A percentile compares a stretch with the other conserved stretches of the same genome.
These are phyloP conservation scores for Apogon hyalosoma DNA, from an alignment of 2,797 vertebrate species.

Conservation along the genomic window DNA sequence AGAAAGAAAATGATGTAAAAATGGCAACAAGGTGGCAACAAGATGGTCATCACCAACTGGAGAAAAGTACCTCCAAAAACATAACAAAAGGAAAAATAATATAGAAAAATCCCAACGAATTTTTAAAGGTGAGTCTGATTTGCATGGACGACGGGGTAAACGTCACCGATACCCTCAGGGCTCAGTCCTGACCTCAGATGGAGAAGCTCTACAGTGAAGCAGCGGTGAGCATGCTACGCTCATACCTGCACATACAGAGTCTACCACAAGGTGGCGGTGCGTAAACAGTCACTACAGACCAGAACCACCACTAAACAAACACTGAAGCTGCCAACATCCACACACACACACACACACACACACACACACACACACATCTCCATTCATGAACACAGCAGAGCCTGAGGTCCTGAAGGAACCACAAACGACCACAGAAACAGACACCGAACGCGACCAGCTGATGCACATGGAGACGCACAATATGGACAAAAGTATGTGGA, in stretches of 20 bases:
- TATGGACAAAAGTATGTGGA: too few relatives aligned
- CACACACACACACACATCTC: conserved; percentile 18
- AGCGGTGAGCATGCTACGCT: background rate
- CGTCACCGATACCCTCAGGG: background rate
- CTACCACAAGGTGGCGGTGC: conserved; percentile 72
- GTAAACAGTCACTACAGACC: conserved; percentile 25
- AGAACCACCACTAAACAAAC: conserved; percentile 32
- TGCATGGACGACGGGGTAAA: too few relatives aligned
- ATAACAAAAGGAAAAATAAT: too few relatives aligned
- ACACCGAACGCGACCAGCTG: too few relatives aligned
- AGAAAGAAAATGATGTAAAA: too few relatives aligned
- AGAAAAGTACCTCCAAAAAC: too few relatives aligned
- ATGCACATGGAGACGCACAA: too few relatives aligned
- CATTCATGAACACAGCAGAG: conserved; percentile 45
- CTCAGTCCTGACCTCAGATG: conserved; percentile 7
- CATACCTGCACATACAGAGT: conserved; percentile 22
- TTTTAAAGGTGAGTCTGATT: too few relatives aligned
- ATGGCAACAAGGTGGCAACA: too few relatives aligned
- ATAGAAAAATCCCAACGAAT: too few relatives aligned
- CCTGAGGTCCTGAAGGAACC: conserved; percentile 51
- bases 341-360: conserved; percentile 50
- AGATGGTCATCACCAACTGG: too few relatives aligned
- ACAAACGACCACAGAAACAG: conserved; percentile 15
- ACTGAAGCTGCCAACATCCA: conserved; percentile 47
- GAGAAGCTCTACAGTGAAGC: conserved; percentile 45